Conservation (phyloP, 2,888 invertebrate species). For the Oscheius myriophilus region DNA sequence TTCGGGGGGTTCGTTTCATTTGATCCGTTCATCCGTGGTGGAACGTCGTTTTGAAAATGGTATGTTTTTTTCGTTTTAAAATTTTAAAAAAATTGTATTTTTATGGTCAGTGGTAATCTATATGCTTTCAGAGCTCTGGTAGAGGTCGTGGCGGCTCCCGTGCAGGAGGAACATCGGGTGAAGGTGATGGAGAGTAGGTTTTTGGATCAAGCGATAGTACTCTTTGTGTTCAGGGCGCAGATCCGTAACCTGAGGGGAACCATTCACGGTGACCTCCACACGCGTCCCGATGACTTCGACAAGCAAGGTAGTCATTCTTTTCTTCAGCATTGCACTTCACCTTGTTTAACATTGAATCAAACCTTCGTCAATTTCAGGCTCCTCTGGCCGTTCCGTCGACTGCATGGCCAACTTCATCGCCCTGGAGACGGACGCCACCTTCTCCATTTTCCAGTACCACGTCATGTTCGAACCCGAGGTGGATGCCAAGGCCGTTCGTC, state of each 20-base stretch:
- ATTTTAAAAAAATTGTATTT: too few species aligned
- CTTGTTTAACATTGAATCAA: too few species aligned
- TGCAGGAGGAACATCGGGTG: not conserved
- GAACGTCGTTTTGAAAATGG: too few species aligned
- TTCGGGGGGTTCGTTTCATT: too few species aligned
- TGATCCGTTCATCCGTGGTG: too few species aligned
- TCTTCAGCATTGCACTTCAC: too few species aligned
- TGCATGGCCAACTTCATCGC: slow-evolving; percentile 50
- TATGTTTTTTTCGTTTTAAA: too few species aligned
- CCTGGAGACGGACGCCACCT: slow-evolving; percentile 34
- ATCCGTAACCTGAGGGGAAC: slow-evolving; percentile 31
- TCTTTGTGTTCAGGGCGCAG: too few species aligned
- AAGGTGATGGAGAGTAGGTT: too few species aligned
- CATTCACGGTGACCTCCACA: slow-evolving; percentile 49
- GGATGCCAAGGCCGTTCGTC: slow-evolving; percentile 44
- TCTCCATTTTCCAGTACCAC: slow-evolving; percentile 50
- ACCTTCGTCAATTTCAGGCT: slow-evolving; percentile 31
- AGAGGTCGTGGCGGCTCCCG: slow-evolving; percentile 15
- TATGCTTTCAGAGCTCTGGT: too few species aligned
- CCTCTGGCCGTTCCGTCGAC: slow-evolving; percentile 28
- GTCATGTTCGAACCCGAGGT: slow-evolving; percentile 53
- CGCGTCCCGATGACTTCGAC: slow-evolving; percentile 36
- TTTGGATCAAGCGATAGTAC: too few species aligned
- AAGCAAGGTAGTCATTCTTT: slow-evolving; percentile 30
- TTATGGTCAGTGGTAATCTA: too few species aligned